Conservation (phyloP, 2,797 vertebrate genomes). For the Paguma larvata region DNA sequence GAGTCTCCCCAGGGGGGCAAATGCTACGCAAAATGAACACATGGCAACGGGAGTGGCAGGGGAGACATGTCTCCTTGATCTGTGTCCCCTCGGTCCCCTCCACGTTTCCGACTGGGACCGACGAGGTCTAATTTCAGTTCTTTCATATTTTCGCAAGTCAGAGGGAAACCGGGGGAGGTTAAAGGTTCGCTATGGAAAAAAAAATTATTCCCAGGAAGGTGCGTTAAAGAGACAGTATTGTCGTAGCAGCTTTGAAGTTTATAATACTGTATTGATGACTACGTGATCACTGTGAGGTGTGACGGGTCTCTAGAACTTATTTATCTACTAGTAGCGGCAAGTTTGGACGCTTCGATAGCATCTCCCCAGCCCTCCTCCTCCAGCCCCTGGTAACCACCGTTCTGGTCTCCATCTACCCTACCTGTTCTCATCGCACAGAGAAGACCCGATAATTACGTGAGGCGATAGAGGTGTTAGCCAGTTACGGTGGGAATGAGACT, state of each 20-base stretch:
- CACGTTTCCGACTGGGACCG: background rate
- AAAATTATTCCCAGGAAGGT: background rate
- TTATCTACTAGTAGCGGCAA: background rate
- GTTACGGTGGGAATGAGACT: background rate
- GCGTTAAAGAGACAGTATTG: background rate
- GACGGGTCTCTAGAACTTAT: background rate
- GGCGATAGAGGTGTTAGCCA: background rate
- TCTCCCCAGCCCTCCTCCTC: background rate
- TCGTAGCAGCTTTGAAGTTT: background rate
- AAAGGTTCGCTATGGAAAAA: slow-evolving; percentile 17
- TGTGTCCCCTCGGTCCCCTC: background rate
- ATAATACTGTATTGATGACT: background rate
- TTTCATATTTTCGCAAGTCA: slow-evolving; percentile 22
- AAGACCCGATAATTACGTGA: background rate
- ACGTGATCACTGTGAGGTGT: background rate
- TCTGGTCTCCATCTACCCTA: background rate
- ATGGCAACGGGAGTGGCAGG: rapidly evolving
- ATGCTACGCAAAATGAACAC: background rate
- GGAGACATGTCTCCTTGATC: background rate
- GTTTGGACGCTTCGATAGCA: background rate
- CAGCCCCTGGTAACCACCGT: background rate
- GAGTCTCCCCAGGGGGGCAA: background rate
- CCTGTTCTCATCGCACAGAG: background rate
- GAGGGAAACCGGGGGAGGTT: background rate
- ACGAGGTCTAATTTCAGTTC: background rate